phyloP scores from a whole-genome alignment of 2,888 invertebrate genomes.

The Polymixis lichenea region DNA sequence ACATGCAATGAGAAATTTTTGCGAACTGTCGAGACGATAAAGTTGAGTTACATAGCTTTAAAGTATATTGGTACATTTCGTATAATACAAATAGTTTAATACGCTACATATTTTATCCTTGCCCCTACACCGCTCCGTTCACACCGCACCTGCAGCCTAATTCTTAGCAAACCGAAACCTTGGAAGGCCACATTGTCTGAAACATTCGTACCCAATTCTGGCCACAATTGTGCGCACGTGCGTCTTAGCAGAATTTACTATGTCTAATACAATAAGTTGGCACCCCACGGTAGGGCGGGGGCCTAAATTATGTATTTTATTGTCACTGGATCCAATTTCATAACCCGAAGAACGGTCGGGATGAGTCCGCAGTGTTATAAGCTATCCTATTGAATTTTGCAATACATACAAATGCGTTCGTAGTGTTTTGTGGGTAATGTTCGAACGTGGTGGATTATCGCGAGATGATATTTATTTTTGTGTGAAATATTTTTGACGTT shows the following conservation, averaged over 20 bases:
- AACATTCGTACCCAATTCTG: conserved; percentile 75
- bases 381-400: conserved; percentile 82
- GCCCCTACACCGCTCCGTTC: not conserved
- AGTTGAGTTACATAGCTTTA: not conserved
- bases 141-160: conserved; percentile 49
- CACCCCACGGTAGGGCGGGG: conserved; percentile 67
- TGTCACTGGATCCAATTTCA: conserved; percentile 85
- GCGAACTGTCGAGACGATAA: not conserved
- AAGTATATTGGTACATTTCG: not conserved
- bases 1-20: not conserved
- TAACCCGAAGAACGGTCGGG: conserved; percentile 81
- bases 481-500: conserved; percentile 45
- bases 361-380: conserved; percentile 77
- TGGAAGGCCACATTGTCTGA: conserved; percentile 62
- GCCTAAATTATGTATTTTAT: conserved; percentile 87
- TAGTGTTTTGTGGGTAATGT: conserved; percentile 73
- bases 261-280: conserved; percentile 86
- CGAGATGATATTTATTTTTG: conserved; percentile 59
- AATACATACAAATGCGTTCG: conserved; percentile 83
- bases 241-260: conserved; percentile 84
- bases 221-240: conserved; percentile 82
- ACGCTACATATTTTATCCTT: conserved; percentile 21
- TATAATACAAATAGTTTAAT: conserved; percentile 5
- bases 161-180: conserved; percentile 52
- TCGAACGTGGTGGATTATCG: conserved; percentile 66